These are phyloP conservation scores for Lasioglossum malachurum DNA, from an alignment of 2,888 invertebrate species.

Conservation along the genomic window DNA sequence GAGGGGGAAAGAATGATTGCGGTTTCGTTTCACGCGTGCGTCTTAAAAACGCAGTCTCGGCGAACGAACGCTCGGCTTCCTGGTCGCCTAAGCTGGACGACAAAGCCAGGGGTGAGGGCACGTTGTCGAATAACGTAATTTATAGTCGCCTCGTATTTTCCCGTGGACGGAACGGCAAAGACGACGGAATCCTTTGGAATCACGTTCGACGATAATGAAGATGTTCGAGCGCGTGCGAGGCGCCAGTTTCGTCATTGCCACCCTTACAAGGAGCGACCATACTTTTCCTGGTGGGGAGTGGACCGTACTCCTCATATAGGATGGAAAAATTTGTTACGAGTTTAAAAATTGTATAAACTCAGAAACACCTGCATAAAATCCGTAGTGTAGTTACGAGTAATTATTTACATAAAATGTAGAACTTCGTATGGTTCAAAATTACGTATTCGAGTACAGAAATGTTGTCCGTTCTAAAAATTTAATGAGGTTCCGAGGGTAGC, in stretches of 20 bases:
- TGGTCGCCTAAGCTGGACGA: not conserved
- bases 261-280: constrained; percentile 49
- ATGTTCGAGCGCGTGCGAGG: constrained; percentile 23
- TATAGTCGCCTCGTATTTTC: not conserved
- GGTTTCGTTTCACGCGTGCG: not conserved
- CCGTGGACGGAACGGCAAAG: not conserved
- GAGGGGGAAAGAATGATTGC: not conserved
- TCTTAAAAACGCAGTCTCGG: not conserved
- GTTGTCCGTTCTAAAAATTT: not conserved
- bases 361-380: too few relatives aligned
- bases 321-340: too few relatives aligned
- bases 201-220: constrained; percentile 57
- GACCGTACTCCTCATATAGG: too few relatives aligned
- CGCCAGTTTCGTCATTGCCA: constrained; percentile 30
- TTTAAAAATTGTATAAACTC: too few relatives aligned
- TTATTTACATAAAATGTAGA: not conserved
- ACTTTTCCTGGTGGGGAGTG: constrained; percentile 36
- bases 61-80: not conserved
- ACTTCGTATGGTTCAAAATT: not conserved
- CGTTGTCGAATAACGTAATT: not conserved
- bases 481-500: not conserved
- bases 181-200: constrained; percentile 28
- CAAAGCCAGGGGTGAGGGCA: not conserved
- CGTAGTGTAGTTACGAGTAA: not conserved
- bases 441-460: not conserved